Evolutionary conservation across 2,797 vertebrate genomes (phyloP), one percentile per base, ranked within the genome.

Genomic region (Carcharodon carcharias): DNA sequence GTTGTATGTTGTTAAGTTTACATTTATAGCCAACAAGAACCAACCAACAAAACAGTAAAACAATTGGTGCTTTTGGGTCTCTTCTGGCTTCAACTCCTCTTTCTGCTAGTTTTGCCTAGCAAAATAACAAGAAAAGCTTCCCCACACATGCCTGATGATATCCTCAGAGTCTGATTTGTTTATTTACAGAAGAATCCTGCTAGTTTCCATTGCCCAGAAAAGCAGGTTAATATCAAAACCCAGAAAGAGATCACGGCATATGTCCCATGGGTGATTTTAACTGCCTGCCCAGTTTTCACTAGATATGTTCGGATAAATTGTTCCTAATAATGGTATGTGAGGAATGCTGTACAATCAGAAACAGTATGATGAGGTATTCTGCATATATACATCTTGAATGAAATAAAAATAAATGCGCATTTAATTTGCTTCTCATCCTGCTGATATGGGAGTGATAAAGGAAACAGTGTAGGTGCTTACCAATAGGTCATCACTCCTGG

Each of bases 401-500:
- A 92, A 92, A 92, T 92, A 67, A 94, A 94, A 28, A 67, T 94
- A 94, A 94, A 67, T 45, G 21, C 12, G 7, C 0, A 67, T 45
- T 40, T 50, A 94, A 45, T 45, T 40, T 67, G 92, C 35, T 28
- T 63, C 63, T 94, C 40, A 23, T 94, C 8, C 40, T 94, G 50
- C 3, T 16, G 54, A 31, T 14, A 14, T 3, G 4, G 63, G 63
- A 40, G n/a, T 67, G n/a, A 50, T 65, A 94, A 9, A 94, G 63
- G 56, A 58, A 89, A 26, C 63, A 45, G 63, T 50, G 1, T 11
- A 12, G 21, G 63, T 67, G 61, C 97, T 98, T 97, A 99, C 99
- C 98, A 99, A 97, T 0, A 97, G 97, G 82, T 98, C 96, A 1
- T 97, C 97, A 96, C 98, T 97, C 69, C 97, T 97, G 96, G 97